Evolutionary conservation across 2,888 invertebrate genomes (phyloP).

Genomic region (Lithophane ornitopus): DNA sequence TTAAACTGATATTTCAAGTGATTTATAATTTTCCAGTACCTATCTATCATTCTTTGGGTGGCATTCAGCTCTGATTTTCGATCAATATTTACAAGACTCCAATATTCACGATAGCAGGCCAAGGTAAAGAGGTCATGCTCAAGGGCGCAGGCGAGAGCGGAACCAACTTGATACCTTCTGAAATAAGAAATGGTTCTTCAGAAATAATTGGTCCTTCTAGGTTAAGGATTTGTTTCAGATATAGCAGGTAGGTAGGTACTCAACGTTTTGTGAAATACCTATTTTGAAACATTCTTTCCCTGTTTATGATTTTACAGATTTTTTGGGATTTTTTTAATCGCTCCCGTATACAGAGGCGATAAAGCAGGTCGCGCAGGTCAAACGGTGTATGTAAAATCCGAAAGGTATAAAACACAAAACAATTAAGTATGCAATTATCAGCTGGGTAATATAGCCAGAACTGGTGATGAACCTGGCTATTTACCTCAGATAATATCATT

Average conservation of each 20-base stretch:
- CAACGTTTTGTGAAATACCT: not conserved
- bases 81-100: constrained; percentile 41
- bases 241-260: not conserved
- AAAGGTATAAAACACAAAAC: too few species aligned
- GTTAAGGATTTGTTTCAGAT: not conserved
- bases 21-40: constrained; percentile 9
- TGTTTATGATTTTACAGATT: too few species aligned
- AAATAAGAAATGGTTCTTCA: constrained; percentile 14
- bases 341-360: too few species aligned
- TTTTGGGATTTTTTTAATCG: too few species aligned
- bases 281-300: not conserved
- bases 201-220: not conserved
- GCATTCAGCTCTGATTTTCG: constrained; percentile 28
- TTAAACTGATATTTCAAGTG: constrained; percentile 4
- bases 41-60: not conserved
- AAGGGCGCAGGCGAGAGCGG: constrained; percentile 20
- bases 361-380: too few species aligned
- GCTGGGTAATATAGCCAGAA: not conserved
- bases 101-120: constrained; percentile 19
- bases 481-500: not conserved
- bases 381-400: too few species aligned
- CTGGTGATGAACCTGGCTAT: not conserved
- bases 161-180: not conserved
- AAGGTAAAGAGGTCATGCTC: constrained; percentile 50
- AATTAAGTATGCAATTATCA: not conserved